phyloP scores from a whole-genome alignment of 2,797 vertebrate species.

The Silurus aristotelis region DNA sequence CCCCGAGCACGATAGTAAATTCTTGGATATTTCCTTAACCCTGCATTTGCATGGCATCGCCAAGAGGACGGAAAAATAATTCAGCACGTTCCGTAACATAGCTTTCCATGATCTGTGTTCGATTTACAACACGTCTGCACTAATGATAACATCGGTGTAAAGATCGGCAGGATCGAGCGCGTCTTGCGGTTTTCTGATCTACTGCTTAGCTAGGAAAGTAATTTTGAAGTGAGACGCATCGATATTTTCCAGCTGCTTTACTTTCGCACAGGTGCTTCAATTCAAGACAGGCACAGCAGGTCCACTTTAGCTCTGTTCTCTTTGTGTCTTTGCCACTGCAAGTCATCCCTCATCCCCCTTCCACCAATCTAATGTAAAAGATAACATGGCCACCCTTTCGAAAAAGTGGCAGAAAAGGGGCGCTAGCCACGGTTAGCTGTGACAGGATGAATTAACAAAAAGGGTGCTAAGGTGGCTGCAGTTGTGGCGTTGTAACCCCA shows the following conservation, averaged over 20 bases:
- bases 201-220: slow-evolving; percentile 30
- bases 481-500: slow-evolving; percentile 37
- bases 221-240: slow-evolving; percentile 24
- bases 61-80: slow-evolving; percentile 21
- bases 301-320: not conserved
- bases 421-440: not conserved
- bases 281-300: slow-evolving; percentile 7
- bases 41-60: slow-evolving; percentile 71
- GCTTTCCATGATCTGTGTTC: slow-evolving; percentile 55
- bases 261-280: not conserved
- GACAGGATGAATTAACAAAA: slow-evolving; percentile 14
- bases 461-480: slow-evolving; percentile 33
- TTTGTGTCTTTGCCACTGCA: not conserved
- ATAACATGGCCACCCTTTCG: not conserved
- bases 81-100: not conserved
- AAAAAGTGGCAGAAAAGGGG: not conserved
- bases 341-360: not conserved
- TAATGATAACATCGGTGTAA: slow-evolving; percentile 56
- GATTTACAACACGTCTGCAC: slow-evolving; percentile 54
- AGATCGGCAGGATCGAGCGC: slow-evolving; percentile 30
- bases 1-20: slow-evolving; percentile 68
- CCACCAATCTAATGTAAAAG: not conserved
- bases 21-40: slow-evolving; percentile 73
- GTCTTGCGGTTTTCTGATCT: slow-evolving; percentile 39
- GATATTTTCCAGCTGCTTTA: slow-evolving; percentile 8